phyloP scores from a whole-genome alignment of 2,113 vertebrate genomes.

The Siphamia tubifer region DNA sequence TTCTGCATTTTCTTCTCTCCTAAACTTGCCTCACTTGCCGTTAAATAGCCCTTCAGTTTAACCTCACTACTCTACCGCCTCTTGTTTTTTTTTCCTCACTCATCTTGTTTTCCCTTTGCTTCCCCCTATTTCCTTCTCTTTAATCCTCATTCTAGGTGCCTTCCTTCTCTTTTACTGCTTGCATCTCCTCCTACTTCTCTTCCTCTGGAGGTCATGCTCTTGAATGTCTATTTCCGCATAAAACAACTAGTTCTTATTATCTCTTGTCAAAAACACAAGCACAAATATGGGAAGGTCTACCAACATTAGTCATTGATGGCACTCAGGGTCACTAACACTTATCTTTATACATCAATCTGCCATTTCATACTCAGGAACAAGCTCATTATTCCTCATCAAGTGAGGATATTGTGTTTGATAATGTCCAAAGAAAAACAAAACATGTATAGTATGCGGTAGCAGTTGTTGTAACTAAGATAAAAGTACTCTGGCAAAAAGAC shows the following conservation, averaged over 20 bases:
- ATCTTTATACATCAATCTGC: conserved; percentile 41
- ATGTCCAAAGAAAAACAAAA: conserved; percentile 21
- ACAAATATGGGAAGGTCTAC: conserved; percentile 32
- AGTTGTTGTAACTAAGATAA: conserved; percentile 20
- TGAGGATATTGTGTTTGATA: conserved; percentile 2
- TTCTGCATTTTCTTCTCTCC: neutral
- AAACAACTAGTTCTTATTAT: conserved; percentile 58
- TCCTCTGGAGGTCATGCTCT: conserved; percentile 56
- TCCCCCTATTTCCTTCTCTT: neutral
- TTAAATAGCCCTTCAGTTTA: conserved; percentile 14
- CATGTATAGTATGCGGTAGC: conserved; percentile 3
- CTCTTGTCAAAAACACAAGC: conserved; percentile 44
- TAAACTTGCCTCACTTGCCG: conserved; percentile 28
- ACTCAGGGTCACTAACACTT: conserved; percentile 46
- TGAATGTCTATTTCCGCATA: conserved; percentile 54
- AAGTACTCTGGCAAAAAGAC: neutral
- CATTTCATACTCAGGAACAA: conserved; percentile 14
- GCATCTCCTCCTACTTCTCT: neutral
- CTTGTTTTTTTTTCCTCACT: neutral
- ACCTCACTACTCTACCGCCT: neutral
- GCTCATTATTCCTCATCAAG: conserved; percentile 2
- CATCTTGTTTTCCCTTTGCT: neutral
- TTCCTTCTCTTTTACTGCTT: neutral
- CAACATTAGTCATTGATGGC: conserved; percentile 41
- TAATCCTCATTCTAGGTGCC: conserved; percentile 19